These are phyloP conservation scores for Grallaria varia DNA, from an alignment of 2,113 vertebrate genomes.

Conservation along the genomic window DNA sequence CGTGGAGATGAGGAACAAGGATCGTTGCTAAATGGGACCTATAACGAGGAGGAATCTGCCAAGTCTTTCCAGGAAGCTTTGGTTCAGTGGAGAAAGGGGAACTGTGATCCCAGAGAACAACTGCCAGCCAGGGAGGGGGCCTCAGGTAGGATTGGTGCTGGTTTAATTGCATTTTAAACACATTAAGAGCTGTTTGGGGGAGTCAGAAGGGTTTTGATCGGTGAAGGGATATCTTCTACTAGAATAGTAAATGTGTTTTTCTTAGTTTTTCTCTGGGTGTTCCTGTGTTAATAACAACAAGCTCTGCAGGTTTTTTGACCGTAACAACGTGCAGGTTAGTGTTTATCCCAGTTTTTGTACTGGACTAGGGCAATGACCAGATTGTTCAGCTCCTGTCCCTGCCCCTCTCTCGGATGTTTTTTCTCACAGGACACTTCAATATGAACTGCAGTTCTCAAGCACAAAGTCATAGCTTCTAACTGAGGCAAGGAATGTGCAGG, in stretches of 20 bases:
- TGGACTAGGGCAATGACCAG: background rate
- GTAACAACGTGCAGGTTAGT: accelerated
- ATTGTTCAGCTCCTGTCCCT: background rate
- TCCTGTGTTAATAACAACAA: background rate
- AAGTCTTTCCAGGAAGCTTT: slow-evolving; percentile 82
- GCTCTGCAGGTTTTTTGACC: background rate
- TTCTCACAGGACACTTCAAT: background rate
- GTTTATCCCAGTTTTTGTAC: background rate
- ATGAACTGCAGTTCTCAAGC: background rate
- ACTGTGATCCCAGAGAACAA: background rate
- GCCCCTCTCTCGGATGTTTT: background rate
- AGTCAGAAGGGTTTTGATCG: background rate
- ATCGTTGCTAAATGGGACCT: slow-evolving; percentile 70
- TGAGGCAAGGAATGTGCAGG: background rate
- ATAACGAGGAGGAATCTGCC: slow-evolving; percentile 79
- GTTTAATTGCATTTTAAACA: background rate
- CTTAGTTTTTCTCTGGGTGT: background rate
- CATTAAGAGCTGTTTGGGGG: background rate
- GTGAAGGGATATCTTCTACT: background rate
- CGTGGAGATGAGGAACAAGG: background rate
- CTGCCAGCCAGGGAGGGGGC: background rate
- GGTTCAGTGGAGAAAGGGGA: slow-evolving; percentile 74
- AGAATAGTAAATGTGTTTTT: background rate
- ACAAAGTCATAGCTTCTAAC: background rate
- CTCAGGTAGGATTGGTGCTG: slow-evolving; percentile 71